A percentile compares a stretch with the other conserved stretches of the same genome.
Evolutionary conservation across 2,888 invertebrate species (phyloP).

Genomic region (Drosophila affinis): DNA sequence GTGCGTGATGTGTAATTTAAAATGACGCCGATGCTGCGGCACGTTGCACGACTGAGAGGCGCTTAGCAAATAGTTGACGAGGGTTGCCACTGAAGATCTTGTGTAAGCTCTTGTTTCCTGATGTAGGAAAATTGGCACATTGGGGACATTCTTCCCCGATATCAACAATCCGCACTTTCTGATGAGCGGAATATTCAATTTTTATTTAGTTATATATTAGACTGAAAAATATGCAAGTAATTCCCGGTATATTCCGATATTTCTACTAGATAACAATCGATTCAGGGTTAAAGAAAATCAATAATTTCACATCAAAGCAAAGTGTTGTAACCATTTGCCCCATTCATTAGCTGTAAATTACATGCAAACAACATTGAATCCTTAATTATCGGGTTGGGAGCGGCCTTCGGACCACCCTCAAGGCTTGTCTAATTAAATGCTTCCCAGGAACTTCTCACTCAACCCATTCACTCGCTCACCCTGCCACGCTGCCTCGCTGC

Average conservation of each 20-base stretch:
- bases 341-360: neutral
- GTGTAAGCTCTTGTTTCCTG: neutral
- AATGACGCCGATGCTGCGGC: slow-evolving; percentile 70
- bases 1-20: slow-evolving; percentile 70
- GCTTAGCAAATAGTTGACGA: slow-evolving; percentile 51
- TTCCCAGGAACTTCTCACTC: slow-evolving; percentile 31
- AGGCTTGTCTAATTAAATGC: slow-evolving; percentile 31
- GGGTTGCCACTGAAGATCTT: slow-evolving; percentile 37
- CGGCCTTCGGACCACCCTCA: slow-evolving; percentile 8
- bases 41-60: slow-evolving; percentile 57
- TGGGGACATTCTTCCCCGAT: too few species aligned
- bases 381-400: slow-evolving; percentile 31
- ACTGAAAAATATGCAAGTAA: neutral
- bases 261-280: neutral
- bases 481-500: slow-evolving; percentile 11
- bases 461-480: slow-evolving; percentile 24
- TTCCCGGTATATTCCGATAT: neutral
- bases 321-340: neutral
- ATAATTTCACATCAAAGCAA: neutral
- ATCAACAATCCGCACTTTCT: too few species aligned
- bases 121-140: too few species aligned
- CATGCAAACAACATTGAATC: neutral
- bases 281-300: neutral
- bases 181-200: too few species aligned
- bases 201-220: too few species aligned